Conservation (phyloP, 2,888 invertebrate genomes). For the Epistrophe grossulariae region DNA sequence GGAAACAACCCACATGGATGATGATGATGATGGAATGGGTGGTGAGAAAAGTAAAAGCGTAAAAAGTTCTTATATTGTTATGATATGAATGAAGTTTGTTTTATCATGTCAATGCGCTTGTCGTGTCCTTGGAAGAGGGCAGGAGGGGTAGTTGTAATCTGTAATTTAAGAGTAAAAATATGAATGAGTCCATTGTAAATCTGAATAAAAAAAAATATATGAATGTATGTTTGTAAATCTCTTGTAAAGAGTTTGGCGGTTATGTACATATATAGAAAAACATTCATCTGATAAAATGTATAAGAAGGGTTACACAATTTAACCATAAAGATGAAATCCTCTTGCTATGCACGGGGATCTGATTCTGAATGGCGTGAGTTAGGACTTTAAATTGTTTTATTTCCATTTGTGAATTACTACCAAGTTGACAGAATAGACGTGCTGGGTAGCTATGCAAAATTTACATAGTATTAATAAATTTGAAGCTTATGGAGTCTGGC, state of each 20-base stretch:
- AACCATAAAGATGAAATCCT: not conserved
- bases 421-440: not conserved
- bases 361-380: not conserved
- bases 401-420: slow-evolving; percentile 49
- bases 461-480: slow-evolving; percentile 58
- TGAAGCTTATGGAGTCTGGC: slow-evolving; percentile 11
- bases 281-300: slow-evolving; percentile 11
- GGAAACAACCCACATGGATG: not conserved
- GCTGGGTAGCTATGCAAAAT: slow-evolving; percentile 9
- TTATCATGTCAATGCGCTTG: slow-evolving; percentile 51
- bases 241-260: slow-evolving; percentile 7
- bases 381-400: slow-evolving; percentile 50
- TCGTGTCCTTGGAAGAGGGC: slow-evolving; percentile 40
- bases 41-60: slow-evolving; percentile 37
- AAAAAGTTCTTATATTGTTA: slow-evolving; percentile 64
- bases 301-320: slow-evolving; percentile 46
- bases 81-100: slow-evolving; percentile 65
- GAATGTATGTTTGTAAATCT: slow-evolving; percentile 58
- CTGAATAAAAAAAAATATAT: slow-evolving; percentile 29
- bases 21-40: not conserved
- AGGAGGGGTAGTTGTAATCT: slow-evolving; percentile 50
- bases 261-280: not conserved
- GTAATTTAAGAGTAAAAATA: slow-evolving; percentile 50
- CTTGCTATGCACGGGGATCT: not conserved
- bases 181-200: slow-evolving; percentile 58